phyloP scores from a whole-genome alignment of 2,888 invertebrate genomes.

The Sacculina carcini region DNA sequence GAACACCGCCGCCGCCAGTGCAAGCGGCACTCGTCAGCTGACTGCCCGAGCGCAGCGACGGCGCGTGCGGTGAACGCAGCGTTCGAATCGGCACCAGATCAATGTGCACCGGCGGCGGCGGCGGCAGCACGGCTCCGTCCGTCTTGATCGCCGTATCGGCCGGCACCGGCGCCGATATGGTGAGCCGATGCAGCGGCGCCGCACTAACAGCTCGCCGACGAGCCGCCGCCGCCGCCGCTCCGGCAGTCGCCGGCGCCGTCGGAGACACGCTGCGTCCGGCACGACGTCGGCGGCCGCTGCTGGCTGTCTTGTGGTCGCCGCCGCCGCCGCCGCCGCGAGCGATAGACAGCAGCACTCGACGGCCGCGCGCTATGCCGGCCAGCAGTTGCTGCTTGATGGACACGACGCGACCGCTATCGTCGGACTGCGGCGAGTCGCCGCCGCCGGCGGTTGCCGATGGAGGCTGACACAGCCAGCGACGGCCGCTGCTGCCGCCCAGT shows the following conservation, averaged over 20 bases:
- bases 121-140: neutral
- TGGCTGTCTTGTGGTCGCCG: neutral
- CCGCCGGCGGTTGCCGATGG: neutral
- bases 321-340: neutral
- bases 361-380: neutral
- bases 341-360: neutral
- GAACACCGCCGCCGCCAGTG: conserved; percentile 15
- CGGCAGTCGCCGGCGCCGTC: neutral
- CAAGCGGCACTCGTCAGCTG: too few species aligned
- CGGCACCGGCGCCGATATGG: neutral
- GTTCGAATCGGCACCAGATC: neutral
- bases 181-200: neutral
- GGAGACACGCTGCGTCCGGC: neutral
- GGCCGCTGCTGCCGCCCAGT: neutral
- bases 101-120: neutral
- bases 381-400: neutral
- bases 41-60: conserved; percentile 19
- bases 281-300: neutral
- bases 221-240: neutral
- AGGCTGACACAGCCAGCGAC: neutral
- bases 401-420: too few species aligned
- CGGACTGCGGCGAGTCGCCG: neutral
- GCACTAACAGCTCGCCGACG: neutral
- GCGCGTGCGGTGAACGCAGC: neutral
- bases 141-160: neutral